Base-by-base conservation (phyloP, 1,140 invertebrate genomes). In the Drosophila parvula region DNA sequence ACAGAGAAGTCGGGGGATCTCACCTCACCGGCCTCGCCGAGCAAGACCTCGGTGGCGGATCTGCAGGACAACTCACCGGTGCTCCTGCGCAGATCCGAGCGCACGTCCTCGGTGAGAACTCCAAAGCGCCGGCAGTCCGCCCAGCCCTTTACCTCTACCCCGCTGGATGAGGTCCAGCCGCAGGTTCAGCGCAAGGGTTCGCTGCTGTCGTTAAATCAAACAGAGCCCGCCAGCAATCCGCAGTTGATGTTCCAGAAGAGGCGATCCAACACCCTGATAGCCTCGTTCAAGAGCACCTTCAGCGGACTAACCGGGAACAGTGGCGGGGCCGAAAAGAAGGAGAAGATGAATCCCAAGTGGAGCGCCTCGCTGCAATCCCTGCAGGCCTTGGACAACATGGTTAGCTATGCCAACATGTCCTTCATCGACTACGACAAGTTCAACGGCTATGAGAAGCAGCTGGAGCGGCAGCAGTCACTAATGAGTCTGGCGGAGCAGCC, bases 361-460 rank as follows among this genome's bases (percentile, higher is more conserved):
- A 91, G 91, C 11, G 91, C 91, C 14, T 92, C 91, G 6, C 50
- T 92, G 71, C 89, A 91, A 22, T 92, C 85, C 18, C 55, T 92
- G 70, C 91, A 92, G 59, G 91, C 91, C 34, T 91, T 92, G 41
- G 91, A 92, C 47, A 91, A 92, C 51, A 92, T 92, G 91, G 91
- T 92, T 34, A 92, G 90, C 58, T 92, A 92, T 75, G 84, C 90
- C 58, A 92, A 92, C 56, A 86, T 92, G 84, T 91, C 88, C 36
- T 92, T 92, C 59, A 92, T 92, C 12, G 90, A 92, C 63, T 92
- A 92, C 43, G 91, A 92, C 65, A 92, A 92, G 67, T 92, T 92
- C 55, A 92, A 92, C 34, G 81, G 75, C 38, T 92, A 92, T 22
- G 91, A 92, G 62, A 90, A 91, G 64, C 85, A 92, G 45, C 63